Conservation (phyloP, 2,113 vertebrate genomes). For the Apteryx mantelli region DNA sequence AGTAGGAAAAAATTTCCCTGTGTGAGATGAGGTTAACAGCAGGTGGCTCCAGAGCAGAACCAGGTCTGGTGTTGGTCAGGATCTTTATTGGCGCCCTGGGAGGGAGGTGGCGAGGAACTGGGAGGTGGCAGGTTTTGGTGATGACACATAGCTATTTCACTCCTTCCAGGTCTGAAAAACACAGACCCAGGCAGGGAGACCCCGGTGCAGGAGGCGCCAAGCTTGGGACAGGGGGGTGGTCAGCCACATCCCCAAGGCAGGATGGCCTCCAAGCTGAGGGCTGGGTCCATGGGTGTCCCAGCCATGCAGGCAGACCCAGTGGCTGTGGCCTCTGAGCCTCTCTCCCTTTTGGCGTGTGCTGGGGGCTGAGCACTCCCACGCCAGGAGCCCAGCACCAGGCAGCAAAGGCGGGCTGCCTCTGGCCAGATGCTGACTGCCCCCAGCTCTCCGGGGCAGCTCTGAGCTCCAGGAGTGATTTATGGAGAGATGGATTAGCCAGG, state of each 20-base stretch:
- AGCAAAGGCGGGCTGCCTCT: no score
- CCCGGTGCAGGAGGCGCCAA: fast-evolving
- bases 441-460: neutral
- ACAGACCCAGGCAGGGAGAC: neutral
- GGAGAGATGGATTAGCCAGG: neutral
- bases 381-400: neutral
- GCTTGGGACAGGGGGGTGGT: no score
- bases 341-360: neutral
- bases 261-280: neutral
- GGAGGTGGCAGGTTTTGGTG: neutral
- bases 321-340: neutral
- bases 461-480: neutral
- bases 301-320: neutral
- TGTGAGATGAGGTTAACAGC: neutral
- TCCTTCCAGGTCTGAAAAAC: neutral
- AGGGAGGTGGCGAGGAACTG: neutral
- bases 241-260: neutral
- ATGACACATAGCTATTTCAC: neutral
- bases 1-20: neutral
- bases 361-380: neutral
- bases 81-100: neutral
- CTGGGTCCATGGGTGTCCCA: neutral
- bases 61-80: neutral
- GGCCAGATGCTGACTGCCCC: neutral
- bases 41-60: neutral